Evolutionary conservation across 2,113 vertebrate species (phyloP).

Genomic region (Chrysemys picta): DNA sequence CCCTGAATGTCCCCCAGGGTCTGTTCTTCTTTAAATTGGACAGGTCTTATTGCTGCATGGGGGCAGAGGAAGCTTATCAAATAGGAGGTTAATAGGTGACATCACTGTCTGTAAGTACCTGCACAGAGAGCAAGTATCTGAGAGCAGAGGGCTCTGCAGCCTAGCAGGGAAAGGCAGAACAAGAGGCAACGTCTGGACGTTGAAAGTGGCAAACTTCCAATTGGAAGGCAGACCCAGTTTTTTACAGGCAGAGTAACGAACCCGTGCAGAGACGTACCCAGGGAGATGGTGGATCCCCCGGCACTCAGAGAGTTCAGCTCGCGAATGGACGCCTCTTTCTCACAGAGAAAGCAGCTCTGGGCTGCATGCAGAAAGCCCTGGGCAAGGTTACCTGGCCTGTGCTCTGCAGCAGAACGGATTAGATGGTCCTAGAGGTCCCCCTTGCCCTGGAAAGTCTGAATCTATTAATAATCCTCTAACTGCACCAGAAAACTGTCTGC

Average conservation of each 20-base stretch:
- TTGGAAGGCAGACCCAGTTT: background rate
- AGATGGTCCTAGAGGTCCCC: background rate
- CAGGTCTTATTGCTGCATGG: background rate
- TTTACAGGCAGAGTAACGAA: background rate
- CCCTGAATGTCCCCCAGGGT: accelerated
- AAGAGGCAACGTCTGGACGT: background rate
- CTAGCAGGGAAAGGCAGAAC: background rate
- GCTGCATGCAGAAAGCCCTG: background rate
- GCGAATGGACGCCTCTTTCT: no score
- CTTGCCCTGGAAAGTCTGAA: background rate
- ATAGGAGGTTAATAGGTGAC: background rate
- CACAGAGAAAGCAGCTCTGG: no score
- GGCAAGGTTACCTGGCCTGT: background rate
- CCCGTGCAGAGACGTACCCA: background rate
- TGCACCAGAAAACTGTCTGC: background rate
- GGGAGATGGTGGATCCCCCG: background rate
- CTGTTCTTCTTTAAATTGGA: background rate
- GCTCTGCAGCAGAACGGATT: background rate
- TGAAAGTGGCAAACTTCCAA: background rate
- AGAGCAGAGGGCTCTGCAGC: background rate
- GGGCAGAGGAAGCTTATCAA: background rate
- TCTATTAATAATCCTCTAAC: background rate
- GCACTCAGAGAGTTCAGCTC: background rate
- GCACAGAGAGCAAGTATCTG: background rate
- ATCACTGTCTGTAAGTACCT: background rate